Conservation (phyloP, 2,797 vertebrate genomes). For the Rhabdomys pumilio region DNA sequence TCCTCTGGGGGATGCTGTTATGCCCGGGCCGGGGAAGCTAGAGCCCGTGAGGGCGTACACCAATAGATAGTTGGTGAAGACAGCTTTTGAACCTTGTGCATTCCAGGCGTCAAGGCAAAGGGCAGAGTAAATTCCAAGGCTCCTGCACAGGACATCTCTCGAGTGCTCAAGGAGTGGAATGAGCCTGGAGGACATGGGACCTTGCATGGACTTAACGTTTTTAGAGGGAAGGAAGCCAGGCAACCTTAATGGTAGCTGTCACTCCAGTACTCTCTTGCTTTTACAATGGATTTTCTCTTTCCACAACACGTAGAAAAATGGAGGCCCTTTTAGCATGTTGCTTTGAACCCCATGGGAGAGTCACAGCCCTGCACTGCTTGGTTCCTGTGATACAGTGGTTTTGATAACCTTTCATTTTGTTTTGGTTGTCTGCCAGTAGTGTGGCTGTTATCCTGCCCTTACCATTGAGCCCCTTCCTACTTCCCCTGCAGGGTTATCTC, state of each 20-base stretch:
- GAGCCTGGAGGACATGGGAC: background rate
- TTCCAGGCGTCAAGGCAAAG: background rate
- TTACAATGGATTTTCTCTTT: constrained; percentile 16
- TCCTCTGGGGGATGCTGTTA: background rate
- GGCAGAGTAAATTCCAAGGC: background rate
- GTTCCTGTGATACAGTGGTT: background rate
- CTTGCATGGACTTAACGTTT: constrained; percentile 20
- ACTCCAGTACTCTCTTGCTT: background rate
- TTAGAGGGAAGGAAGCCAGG: background rate
- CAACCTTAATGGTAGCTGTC: background rate
- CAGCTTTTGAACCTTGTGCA: background rate
- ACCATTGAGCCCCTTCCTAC: rapidly evolving
- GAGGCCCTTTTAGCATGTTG: background rate
- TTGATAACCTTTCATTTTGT: constrained; percentile 43
- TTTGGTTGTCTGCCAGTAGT: background rate
- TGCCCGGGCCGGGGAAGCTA: background rate
- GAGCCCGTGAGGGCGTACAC: background rate
- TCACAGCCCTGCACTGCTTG: rapidly evolving
- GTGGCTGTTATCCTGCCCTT: background rate
- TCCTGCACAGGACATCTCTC: background rate
- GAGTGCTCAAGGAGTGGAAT: background rate
- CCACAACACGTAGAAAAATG: background rate
- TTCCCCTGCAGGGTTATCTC: background rate
- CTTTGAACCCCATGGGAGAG: background rate
- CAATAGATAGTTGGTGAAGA: background rate